Base-by-base conservation (phyloP, 2,797 vertebrate genomes). In the Peromyscus aztecus region DNA sequence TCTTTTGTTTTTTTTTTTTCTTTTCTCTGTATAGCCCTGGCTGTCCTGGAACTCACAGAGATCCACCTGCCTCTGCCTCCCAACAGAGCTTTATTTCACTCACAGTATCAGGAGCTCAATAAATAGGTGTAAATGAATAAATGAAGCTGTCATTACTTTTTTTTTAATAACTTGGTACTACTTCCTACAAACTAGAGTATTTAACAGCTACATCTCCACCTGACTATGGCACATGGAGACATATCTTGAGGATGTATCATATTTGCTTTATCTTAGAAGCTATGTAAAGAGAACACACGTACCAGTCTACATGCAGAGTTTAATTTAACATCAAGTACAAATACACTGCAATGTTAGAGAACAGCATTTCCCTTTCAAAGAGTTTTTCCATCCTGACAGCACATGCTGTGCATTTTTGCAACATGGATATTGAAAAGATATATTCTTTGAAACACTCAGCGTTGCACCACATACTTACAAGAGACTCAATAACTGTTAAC, bases 401-500 rank as follows among this genome's bases (percentile, higher is more conserved):
- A 43, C 85, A 90, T 73, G 63, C 14, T 40, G 57, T 73, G 49
- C 73, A 75, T 84, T 76, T 81, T 96, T 71, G 88, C 43, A 92
- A 94, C 37, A 80, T 4, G 24, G 78, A 63, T 83, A 94, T 97
- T 97, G 94, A 65, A 82, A 95, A 94, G 46, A 95, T 69, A 37
- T 63, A 92, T 86, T 93, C 76, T 82, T 82, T 75, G 55, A 75
- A 96, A 23, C 24, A 78, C 49, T 63, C 23, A 57, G 71, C 77
- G 91, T 96, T 97, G 71, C 5, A 81, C n/a, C 63, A 63, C 40
- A 81, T 31, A 78, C 67, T 31, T 24, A 84, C 49, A 65, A 82
- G 43, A 90, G 77, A 49, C 34, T 92, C 88, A 90, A 67, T 87
- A 96, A 89, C 73, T 69, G 69, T 80, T 96, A 93, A 95, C 81